Conservation (phyloP, 2,888 invertebrate genomes). For the Neoaliturus tenellus region DNA sequence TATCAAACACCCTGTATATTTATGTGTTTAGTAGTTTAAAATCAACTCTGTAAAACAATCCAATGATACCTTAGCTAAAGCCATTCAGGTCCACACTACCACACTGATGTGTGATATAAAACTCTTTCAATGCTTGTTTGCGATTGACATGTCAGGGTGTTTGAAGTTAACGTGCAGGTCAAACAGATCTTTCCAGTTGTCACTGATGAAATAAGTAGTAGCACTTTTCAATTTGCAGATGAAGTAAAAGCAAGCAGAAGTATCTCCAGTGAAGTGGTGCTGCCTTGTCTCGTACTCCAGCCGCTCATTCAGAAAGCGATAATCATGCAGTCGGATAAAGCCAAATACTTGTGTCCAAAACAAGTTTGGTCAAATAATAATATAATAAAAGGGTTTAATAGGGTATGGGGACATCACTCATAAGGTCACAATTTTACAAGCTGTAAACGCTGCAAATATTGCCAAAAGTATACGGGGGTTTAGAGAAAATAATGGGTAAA, state of each 20-base stretch:
- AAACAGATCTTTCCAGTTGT: background rate
- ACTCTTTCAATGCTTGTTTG: background rate
- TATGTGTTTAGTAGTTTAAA: no score
- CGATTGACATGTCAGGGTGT: no score
- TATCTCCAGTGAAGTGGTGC: background rate
- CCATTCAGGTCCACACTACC: background rate
- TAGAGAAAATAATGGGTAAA: background rate
- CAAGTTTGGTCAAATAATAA: slow-evolving; percentile 8
- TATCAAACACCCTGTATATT: no score
- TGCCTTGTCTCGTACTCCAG: slow-evolving; percentile 8
- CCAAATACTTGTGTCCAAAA: background rate
- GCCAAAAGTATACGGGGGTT: background rate
- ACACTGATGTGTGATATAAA: background rate
- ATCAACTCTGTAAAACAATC: no score
- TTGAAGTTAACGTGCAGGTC: background rate
- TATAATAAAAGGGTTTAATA: no score
- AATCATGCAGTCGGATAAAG: background rate
- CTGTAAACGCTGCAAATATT: background rate
- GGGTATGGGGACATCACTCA: background rate
- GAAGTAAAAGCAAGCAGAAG: background rate
- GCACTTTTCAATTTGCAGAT: no score
- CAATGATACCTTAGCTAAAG: background rate
- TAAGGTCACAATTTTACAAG: background rate
- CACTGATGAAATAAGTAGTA: no score
- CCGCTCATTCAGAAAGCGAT: background rate